phyloP scores from a whole-genome alignment of 2,113 vertebrate genomes.

The Cepphus grylle region DNA sequence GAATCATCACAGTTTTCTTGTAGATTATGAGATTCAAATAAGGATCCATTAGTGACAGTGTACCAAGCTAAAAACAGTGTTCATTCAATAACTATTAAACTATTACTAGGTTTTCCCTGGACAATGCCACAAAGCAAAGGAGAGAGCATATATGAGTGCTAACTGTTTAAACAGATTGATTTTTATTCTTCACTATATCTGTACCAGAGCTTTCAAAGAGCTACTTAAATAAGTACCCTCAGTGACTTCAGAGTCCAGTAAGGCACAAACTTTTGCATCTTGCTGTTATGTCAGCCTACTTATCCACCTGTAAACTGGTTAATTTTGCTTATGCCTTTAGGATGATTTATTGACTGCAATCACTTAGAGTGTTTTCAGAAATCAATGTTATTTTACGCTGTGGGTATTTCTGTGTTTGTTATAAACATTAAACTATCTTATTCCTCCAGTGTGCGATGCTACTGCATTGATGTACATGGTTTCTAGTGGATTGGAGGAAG shows the following conservation, averaged over 20 bases:
- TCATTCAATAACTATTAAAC: not conserved
- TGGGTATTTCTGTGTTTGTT: not conserved
- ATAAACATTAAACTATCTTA: not conserved
- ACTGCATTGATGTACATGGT: not conserved
- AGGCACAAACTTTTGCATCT: not conserved
- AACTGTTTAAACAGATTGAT: not conserved
- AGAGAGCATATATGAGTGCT: not conserved
- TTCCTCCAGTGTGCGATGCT: not conserved
- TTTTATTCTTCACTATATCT: not conserved
- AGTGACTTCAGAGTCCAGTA: not conserved
- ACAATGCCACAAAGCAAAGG: not conserved
- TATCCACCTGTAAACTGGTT: not conserved
- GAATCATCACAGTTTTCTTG: not conserved
- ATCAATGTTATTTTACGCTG: not conserved
- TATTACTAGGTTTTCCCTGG: not conserved
- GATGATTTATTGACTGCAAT: not conserved
- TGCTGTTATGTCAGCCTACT: not conserved
- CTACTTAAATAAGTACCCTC: not conserved
- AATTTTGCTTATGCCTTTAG: not conserved
- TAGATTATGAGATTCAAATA: not conserved
- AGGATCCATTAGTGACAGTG: not conserved
- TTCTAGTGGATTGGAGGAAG: not conserved
- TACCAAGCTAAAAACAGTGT: not conserved
- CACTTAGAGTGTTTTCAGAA: not conserved
- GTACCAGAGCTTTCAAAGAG: not conserved